Evolutionary conservation across 2,113 vertebrate species (phyloP).

Genomic region (Phaethon lepturus): DNA sequence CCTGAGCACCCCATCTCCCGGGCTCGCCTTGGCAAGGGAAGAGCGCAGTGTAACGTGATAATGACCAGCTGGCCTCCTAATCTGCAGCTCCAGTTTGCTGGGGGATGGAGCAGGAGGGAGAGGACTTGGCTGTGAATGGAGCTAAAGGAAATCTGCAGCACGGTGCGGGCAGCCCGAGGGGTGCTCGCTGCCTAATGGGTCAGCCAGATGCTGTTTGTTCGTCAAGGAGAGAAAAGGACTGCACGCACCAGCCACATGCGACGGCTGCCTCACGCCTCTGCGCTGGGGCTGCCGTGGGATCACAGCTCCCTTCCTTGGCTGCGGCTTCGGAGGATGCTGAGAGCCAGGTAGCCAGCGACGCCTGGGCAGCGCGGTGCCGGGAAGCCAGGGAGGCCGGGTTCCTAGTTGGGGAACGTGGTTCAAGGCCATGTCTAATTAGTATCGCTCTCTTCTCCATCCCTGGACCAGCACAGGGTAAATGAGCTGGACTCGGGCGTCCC

Average conservation of each 20-base stretch:
- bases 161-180: not conserved
- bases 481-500: not conserved
- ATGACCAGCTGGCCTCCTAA: constrained; percentile 21
- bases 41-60: not conserved
- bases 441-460: not conserved
- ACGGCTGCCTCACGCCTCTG: rapidly evolving
- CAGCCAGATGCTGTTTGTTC: constrained; percentile 17
- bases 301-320: not conserved
- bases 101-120: not conserved
- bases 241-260: rapidly evolving
- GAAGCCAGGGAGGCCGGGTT: not conserved
- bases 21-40: not conserved
- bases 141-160: not conserved
- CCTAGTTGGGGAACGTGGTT: not conserved
- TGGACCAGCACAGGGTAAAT: not conserved
- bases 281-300: not conserved
- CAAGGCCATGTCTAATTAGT: not conserved
- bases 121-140: constrained; percentile 26
- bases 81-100: not conserved
- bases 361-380: not conserved
- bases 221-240: not conserved
- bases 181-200: not conserved
- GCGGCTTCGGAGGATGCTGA: not conserved
- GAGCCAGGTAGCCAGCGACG: not conserved
- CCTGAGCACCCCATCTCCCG: not conserved